phyloP scores from a whole-genome alignment of 2,113 vertebrate species.

The Vidua macroura region DNA sequence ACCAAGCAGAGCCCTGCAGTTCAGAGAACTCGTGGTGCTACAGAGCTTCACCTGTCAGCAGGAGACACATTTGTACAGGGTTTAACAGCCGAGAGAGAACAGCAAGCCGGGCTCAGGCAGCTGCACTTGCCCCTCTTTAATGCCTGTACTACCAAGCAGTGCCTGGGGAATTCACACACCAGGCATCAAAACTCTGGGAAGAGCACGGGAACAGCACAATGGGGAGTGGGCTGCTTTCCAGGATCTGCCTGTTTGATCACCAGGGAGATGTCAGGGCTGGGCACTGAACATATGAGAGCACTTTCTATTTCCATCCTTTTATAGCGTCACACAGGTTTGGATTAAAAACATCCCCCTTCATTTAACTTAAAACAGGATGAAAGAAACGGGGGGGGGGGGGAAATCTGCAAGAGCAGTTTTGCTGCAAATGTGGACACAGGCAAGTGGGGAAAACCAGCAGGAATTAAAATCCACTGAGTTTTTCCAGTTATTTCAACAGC shows the following conservation, averaged over 20 bases:
- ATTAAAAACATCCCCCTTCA: neutral
- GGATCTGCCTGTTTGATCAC: neutral
- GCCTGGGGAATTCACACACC: neutral
- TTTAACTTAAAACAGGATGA: neutral
- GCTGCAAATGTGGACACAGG: neutral
- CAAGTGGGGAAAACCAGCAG: neutral
- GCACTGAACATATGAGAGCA: neutral
- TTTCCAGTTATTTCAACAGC: neutral
- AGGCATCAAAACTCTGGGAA: neutral
- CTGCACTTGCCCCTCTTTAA: neutral
- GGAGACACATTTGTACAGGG: neutral
- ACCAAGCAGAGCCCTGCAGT: neutral
- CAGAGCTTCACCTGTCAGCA: neutral
- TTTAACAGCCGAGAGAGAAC: neutral
- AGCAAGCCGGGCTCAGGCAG: neutral
- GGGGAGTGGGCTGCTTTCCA: neutral
- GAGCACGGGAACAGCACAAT: neutral
- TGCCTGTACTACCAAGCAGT: neutral
- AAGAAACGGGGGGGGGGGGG: fast-evolving
- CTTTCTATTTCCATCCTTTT: neutral
- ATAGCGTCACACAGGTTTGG: neutral
- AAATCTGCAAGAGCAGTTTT: neutral
- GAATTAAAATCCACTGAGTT: neutral
- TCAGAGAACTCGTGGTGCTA: neutral
- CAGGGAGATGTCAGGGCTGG: neutral